These are phyloP conservation scores for Thripadectes ignobilis DNA, from an alignment of 2,797 vertebrate genomes.

Conservation along the genomic window DNA sequence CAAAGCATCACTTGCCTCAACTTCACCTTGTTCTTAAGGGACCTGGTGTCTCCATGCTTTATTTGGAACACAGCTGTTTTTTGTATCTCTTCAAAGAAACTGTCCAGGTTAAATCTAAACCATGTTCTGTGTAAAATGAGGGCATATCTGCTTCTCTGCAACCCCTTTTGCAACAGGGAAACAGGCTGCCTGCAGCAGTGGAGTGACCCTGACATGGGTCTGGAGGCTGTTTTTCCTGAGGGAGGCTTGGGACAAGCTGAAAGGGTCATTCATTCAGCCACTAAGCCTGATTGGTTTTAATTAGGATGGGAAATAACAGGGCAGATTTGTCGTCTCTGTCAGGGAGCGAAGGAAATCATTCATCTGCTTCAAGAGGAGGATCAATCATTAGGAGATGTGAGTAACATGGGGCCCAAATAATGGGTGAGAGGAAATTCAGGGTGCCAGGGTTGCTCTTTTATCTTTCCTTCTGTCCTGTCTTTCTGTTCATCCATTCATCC, in stretches of 20 bases:
- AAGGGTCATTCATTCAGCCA: neutral
- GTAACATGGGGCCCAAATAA: neutral
- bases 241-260: neutral
- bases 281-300: neutral
- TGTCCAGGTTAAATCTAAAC: neutral
- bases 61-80: neutral
- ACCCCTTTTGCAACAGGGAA: neutral
- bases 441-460: neutral
- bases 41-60: neutral
- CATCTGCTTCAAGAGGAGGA: neutral
- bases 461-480: neutral
- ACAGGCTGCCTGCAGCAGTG: neutral
- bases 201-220: fast-evolving
- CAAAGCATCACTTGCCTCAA: neutral
- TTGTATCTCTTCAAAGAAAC: neutral
- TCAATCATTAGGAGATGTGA: neutral
- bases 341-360: neutral
- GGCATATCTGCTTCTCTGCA: neutral
- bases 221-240: neutral
- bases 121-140: neutral
- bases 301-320: neutral
- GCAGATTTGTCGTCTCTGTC: neutral
- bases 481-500: neutral
- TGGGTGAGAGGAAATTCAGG: neutral
- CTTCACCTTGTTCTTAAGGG: neutral